Evolutionary conservation across 92 coral and sea anemone species (phyloP).

Genomic region (Umimayanthus kanabou): DNA sequence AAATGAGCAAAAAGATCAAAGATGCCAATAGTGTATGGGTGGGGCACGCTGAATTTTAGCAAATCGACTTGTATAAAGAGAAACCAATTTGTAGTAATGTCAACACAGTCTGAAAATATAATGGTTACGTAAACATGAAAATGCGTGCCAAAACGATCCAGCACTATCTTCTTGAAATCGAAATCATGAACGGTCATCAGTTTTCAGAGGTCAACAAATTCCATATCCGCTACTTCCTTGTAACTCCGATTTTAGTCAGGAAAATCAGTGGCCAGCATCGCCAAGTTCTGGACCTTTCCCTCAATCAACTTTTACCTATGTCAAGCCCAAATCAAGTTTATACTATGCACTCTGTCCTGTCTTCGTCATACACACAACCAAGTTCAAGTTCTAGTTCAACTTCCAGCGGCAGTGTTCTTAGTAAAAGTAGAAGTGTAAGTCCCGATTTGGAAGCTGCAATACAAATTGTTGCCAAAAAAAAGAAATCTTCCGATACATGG

Average conservation of each 20-base stretch:
- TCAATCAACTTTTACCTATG: conserved; percentile 14
- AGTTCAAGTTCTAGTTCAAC: conserved; percentile 17
- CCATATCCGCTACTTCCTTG: conserved; percentile 14
- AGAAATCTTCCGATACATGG: conserved; percentile 47
- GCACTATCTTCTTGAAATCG: conserved; percentile 11
- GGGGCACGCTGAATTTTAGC: conserved; percentile 27
- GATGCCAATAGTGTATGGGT: conserved; percentile 6
- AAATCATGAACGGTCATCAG: conserved; percentile 30
- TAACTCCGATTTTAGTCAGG: conserved; percentile 22
- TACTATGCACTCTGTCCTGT: conserved; percentile 19
- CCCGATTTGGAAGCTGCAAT: conserved; percentile 16
- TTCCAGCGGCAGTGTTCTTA: background rate
- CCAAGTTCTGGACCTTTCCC: conserved; percentile 3
- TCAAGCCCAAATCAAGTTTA: conserved; percentile 14
- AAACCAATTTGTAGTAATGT: conserved; percentile 19
- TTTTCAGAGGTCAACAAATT: conserved; percentile 25
- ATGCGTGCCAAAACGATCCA: conserved; percentile 6
- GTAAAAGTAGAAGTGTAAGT: conserved; percentile 28
- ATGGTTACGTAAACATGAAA: conserved; percentile 22
- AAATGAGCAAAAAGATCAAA: conserved; percentile 18
- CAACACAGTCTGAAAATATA: conserved; percentile 11
- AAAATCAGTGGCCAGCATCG: conserved; percentile 19
- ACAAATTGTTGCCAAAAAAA: conserved; percentile 9
- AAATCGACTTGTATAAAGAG: conserved; percentile 13
- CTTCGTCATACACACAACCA: conserved; percentile 19